phyloP scores from a whole-genome alignment of 1,140 invertebrate species.

The Ganaspis sp. region DNA sequence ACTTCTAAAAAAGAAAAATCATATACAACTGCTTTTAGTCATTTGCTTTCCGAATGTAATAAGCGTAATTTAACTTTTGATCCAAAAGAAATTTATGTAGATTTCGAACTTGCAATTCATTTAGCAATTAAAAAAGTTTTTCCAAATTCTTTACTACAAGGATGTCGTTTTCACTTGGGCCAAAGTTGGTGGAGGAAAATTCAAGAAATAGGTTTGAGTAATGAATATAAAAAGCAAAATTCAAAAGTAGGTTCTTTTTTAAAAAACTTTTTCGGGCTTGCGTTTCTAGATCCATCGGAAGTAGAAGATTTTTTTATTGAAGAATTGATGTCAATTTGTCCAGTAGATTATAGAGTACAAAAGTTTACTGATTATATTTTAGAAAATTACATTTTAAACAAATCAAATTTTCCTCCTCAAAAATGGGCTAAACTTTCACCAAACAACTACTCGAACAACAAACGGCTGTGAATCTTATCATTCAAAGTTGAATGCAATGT shows the following conservation, averaged over 20 bases:
- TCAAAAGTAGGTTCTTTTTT: slow-evolving; percentile 26
- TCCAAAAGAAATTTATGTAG: not conserved
- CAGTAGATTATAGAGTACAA: not conserved
- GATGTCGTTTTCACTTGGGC: slow-evolving; percentile 18
- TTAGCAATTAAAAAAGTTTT: not conserved
- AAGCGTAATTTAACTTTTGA: not conserved
- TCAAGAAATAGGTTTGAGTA: not conserved
- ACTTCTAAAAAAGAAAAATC: not conserved
- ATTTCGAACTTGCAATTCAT: slow-evolving; percentile 30
- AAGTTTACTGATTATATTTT: slow-evolving; percentile 30
- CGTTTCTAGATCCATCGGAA: slow-evolving; percentile 30
- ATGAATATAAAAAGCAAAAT: not conserved
- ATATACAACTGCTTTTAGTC: not conserved
- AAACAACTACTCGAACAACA: no score
- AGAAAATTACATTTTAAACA: slow-evolving; percentile 29
- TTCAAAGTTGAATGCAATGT: no score
- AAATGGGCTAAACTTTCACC: slow-evolving; percentile 18
- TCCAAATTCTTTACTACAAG: not conserved
- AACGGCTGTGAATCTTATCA: no score
- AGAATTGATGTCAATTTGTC: slow-evolving; percentile 28
- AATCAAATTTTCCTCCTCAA: slow-evolving; percentile 13
- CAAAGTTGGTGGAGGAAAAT: slow-evolving; percentile 33
- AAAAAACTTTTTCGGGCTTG: slow-evolving; percentile 26
- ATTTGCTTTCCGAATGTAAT: not conserved
- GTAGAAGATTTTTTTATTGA: slow-evolving; percentile 32